Percentiles rank a stretch among this genome's conserved stretches.
Evolutionary conservation across 2,797 vertebrate genomes (phyloP).

Genomic region (Ambastaia sidthimunki): DNA sequence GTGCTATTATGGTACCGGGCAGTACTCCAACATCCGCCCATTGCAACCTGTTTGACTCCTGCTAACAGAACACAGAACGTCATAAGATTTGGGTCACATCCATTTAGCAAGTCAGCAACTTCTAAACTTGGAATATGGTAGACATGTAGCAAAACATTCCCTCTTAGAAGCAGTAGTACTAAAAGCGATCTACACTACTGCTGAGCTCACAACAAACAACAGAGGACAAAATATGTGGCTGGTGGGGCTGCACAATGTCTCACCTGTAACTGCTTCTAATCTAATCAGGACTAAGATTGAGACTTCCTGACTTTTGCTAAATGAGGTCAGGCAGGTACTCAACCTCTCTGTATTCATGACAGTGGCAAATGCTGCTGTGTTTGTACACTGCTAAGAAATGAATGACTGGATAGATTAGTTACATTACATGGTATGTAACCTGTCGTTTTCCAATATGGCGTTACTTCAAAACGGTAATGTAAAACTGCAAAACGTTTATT

Average conservation of each 20-base stretch:
- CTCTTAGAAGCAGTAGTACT: not conserved
- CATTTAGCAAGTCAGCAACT: slow-evolving; percentile 33
- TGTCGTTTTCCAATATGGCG: not conserved
- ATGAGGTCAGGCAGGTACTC: slow-evolving; percentile 56
- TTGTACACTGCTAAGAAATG: not conserved
- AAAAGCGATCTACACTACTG: not conserved
- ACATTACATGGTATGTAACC: not conserved
- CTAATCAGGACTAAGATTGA: slow-evolving; percentile 63
- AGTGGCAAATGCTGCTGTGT: slow-evolving; percentile 13
- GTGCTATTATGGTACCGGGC: not conserved
- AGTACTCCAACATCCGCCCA: slow-evolving; percentile 25
- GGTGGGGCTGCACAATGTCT: slow-evolving; percentile 43
- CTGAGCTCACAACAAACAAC: slow-evolving; percentile 29
- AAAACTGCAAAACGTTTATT: too few species aligned
- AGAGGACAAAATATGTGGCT: slow-evolving; percentile 49
- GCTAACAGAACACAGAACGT: slow-evolving; percentile 14
- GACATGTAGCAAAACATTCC: not conserved
- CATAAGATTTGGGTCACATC: slow-evolving; percentile 33
- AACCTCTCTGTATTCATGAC: not conserved
- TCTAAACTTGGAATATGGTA: not conserved
- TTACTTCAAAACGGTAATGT: too few species aligned
- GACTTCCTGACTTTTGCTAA: slow-evolving; percentile 64
- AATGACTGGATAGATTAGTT: slow-evolving; percentile 12
- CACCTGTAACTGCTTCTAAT: slow-evolving; percentile 56
- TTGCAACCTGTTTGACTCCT: slow-evolving; percentile 24